A percentile compares a stretch with the other conserved stretches of the same genome.
Conservation (phyloP, 2,113 vertebrate species). For the Donacobius atricapilla region DNA sequence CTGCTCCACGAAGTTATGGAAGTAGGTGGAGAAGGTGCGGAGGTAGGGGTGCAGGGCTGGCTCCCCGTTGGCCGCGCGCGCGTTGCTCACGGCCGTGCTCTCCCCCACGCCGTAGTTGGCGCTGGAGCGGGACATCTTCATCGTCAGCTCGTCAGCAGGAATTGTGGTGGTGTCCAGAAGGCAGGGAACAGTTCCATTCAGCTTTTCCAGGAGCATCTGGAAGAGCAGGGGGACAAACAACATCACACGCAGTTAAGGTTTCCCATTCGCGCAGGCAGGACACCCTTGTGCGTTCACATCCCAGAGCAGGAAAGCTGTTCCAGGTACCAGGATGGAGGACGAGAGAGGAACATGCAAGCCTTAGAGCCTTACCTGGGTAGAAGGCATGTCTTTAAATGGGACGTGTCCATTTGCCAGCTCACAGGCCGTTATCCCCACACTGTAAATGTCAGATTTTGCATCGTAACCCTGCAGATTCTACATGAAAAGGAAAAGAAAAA, state of each 20-base stretch:
- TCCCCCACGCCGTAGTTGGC: conserved; percentile 85
- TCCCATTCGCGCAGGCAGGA: rapidly evolving
- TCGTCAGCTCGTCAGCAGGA: conserved; percentile 89
- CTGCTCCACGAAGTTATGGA: conserved; percentile 92
- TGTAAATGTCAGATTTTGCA: conserved; percentile 97
- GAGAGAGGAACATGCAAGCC: background rate
- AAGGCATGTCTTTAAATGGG: conserved; percentile 99
- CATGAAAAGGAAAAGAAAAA: background rate
- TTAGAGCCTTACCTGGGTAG: conserved; percentile 84
- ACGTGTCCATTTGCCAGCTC: conserved; percentile 97
- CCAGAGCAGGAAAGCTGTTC: background rate
- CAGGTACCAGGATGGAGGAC: rapidly evolving
- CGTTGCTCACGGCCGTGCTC: conserved; percentile 69
- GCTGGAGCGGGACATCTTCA: conserved; percentile 85
- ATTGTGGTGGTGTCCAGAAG: conserved; percentile 94
- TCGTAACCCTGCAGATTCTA: conserved; percentile 97
- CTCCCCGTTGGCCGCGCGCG: conserved; percentile 86
- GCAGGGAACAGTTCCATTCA: conserved; percentile 95
- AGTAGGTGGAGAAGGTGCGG: conserved; percentile 89
- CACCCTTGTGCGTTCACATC: background rate
- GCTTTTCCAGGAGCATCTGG: conserved; percentile 96
- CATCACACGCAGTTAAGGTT: too few relatives aligned
- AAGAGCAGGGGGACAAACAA: background rate
- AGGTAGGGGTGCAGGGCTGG: conserved; percentile 87
- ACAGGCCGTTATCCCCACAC: conserved; percentile 95